Base-by-base conservation (phyloP, 92 coral and sea anemone genomes). In the Phymanthus crucifer region DNA sequence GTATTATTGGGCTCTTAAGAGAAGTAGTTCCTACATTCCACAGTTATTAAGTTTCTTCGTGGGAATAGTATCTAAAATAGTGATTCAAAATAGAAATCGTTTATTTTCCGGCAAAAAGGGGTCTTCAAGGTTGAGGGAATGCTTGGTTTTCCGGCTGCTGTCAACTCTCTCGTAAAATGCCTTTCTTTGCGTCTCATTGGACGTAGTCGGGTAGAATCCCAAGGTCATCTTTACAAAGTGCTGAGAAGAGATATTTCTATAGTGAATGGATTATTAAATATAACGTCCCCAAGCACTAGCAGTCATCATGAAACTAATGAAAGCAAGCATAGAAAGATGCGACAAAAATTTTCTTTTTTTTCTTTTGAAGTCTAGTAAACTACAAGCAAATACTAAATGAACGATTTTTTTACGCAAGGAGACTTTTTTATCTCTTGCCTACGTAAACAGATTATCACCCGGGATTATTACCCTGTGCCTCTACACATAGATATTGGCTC, bases 81-180 rank as follows among this genome's bases (percentile, higher is more conserved):
- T 26, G 32, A 14, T n/a, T 50, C 43, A 72, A 46, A 45, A 23
- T 74, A 47, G 45, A 74, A 46, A 27, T 54, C 65, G 33, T 61
- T 61, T 18, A 29, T 74, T 74, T 74, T 74, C 78, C 78, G 78
- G 78, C 24, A 35, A 7, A 17, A 14, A 46, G 27, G 66, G 34
- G 14, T 47, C 19, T 74, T 74, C 66, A 74, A 46, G 66, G 64
- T 32, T 50, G 78, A 46, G 40, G 40, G 3, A 46, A 61, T 61
- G 34, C 2, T 74, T 27, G 66, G 43, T 21, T 32, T 74, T 74
- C 78, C 78, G 78, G 65, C 66, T n/a, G n/a, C n/a, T 74, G 78
- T 74, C 78, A 48, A 24, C 2, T 46, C 66, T 9, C 32, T 24
- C 31, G 71, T 23, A 72, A 24, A 72, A 54, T 16, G 23, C 26